These are phyloP conservation scores for Synanthedon myopaeformis DNA, from an alignment of 2,888 invertebrate genomes.

Conservation along the genomic window DNA sequence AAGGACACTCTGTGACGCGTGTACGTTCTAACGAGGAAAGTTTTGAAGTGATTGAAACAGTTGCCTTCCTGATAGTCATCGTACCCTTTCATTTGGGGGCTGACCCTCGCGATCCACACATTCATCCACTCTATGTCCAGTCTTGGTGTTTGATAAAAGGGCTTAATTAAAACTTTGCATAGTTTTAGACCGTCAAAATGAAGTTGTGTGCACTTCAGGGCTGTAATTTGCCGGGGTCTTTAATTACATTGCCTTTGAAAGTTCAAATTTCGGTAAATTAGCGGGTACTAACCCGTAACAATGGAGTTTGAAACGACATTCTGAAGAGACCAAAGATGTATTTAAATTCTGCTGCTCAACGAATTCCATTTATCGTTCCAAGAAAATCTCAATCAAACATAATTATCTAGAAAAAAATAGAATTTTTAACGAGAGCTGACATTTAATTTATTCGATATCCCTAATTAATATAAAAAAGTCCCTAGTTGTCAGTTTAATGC, in stretches of 20 bases:
- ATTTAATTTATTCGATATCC: no score
- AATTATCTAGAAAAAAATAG: slow-evolving; percentile 1
- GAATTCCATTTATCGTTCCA: no score
- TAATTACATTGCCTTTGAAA: neutral
- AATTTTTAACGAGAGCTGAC: neutral
- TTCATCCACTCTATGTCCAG: slow-evolving; percentile 21
- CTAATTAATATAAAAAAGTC: no score
- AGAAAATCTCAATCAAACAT: no score
- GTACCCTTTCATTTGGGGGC: slow-evolving; percentile 39
- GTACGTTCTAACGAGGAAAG: slow-evolving; percentile 46
- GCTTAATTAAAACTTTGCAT: slow-evolving; percentile 55
- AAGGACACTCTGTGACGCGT: slow-evolving; percentile 35
- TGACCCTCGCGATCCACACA: slow-evolving; percentile 33
- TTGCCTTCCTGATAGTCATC: slow-evolving; percentile 48
- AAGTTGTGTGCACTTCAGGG: slow-evolving; percentile 13
- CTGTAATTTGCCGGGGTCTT: slow-evolving; percentile 8
- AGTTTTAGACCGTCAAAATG: slow-evolving; percentile 27
- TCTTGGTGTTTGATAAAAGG: slow-evolving; percentile 42
- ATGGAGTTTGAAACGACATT: neutral
- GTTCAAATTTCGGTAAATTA: neutral
- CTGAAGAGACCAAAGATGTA: neutral
- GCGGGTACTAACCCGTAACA: neutral
- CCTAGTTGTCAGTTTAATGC: no score
- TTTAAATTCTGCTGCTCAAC: neutral
- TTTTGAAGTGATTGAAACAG: slow-evolving; percentile 56